Percentiles rank a stretch among this genome's conserved stretches.
Conservation (phyloP, 2,888 invertebrate species). For the Clepsis dumicolana region DNA sequence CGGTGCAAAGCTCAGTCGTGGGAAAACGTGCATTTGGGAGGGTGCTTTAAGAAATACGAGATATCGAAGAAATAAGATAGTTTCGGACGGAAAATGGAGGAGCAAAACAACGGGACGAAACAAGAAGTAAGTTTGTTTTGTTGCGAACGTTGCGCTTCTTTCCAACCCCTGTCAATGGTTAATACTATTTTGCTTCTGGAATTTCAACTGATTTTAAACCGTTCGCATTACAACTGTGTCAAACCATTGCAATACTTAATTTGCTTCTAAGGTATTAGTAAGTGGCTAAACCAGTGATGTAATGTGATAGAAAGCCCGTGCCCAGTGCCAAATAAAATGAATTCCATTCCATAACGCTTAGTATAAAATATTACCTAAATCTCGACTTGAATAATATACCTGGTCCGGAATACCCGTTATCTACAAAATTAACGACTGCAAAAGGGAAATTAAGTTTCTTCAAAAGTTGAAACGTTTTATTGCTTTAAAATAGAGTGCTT, state of each 20-base stretch:
- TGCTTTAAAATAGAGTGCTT: constrained; percentile 42
- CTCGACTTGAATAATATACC: constrained; percentile 17
- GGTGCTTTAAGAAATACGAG: constrained; percentile 51
- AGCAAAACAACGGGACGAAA: constrained; percentile 56
- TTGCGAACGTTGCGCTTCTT: constrained; percentile 21
- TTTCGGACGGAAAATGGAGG: constrained; percentile 55
- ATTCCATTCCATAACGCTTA: constrained; percentile 1
- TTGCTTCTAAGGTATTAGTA: no score
- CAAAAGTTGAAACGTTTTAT: constrained; percentile 40
- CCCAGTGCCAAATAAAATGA: neutral
- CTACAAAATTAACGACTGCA: constrained; percentile 40
- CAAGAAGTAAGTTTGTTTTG: constrained; percentile 62
- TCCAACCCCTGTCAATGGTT: neutral
- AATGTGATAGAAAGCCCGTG: no score
- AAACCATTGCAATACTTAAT: no score
- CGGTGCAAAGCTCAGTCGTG: constrained; percentile 68
- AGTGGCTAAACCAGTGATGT: neutral
- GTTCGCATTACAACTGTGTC: neutral
- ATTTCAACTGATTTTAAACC: neutral
- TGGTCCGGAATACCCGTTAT: constrained; percentile 25
- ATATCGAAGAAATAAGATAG: constrained; percentile 46
- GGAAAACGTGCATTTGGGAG: constrained; percentile 55
- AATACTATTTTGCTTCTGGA: constrained; percentile 10
- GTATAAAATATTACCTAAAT: constrained; percentile 25
- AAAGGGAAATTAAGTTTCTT: constrained; percentile 41